phyloP scores from a whole-genome alignment of 2,888 invertebrate genomes.

The Incurvaria masculella region DNA sequence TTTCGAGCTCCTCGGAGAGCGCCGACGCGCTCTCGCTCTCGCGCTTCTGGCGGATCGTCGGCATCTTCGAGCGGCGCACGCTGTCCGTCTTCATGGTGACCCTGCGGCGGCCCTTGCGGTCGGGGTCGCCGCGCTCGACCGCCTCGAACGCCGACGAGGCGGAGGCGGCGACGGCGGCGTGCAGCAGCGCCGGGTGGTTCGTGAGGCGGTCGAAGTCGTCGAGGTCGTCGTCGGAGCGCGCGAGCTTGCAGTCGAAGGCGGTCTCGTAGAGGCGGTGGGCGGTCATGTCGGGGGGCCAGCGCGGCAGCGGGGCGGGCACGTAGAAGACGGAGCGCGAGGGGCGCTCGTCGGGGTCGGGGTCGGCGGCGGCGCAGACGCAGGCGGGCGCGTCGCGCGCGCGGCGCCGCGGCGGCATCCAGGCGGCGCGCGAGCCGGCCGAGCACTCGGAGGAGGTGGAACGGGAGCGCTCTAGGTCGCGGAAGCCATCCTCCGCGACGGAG shows the following conservation, averaged over 20 bases:
- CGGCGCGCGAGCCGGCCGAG: slow-evolving; percentile 48
- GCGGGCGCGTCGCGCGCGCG: slow-evolving; percentile 63
- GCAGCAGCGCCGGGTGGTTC: slow-evolving; percentile 72
- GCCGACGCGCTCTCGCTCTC: slow-evolving; percentile 42
- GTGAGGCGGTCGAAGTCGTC: slow-evolving; percentile 79
- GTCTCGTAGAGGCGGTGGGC: slow-evolving; percentile 82
- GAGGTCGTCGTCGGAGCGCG: slow-evolving; percentile 75
- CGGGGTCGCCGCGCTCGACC: slow-evolving; percentile 47
- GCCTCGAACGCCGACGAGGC: slow-evolving; percentile 51
- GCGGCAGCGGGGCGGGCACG: slow-evolving; percentile 65
- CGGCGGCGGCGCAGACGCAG: slow-evolving; percentile 69
- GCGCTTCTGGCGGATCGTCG: slow-evolving; percentile 53
- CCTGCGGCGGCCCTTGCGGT: slow-evolving; percentile 56
- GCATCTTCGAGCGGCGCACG: slow-evolving; percentile 57
- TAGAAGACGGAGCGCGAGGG: slow-evolving; percentile 65
- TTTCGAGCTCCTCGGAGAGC: slow-evolving; percentile 56
- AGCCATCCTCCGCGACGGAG: slow-evolving; percentile 69
- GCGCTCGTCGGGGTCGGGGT: slow-evolving; percentile 65
- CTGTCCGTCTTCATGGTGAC: slow-evolving; percentile 55
- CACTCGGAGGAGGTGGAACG: slow-evolving; percentile 48
- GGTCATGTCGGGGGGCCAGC: slow-evolving; percentile 60
- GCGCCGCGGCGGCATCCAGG: slow-evolving; percentile 72
- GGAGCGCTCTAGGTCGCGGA: slow-evolving; percentile 53
- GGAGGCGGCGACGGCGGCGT: slow-evolving; percentile 39
- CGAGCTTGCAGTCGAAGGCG: slow-evolving; percentile 85